Conservation (phyloP, 92 coral and sea anemone species). For the Phymanthus crucifer region DNA sequence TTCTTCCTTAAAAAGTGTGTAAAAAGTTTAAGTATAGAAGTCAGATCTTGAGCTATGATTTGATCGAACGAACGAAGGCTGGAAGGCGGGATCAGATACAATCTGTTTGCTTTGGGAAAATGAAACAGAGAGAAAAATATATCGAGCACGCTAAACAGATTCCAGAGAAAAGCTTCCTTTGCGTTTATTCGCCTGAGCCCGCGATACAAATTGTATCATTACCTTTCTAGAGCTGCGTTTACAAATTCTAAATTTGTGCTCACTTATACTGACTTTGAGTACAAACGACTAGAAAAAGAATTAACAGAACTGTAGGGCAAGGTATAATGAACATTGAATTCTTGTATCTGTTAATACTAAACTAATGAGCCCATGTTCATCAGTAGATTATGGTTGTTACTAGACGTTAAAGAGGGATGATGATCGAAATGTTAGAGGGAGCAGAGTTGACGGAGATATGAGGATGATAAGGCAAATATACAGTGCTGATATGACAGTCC, state of each 20-base stretch:
- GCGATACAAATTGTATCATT: too few species aligned
- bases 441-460: background rate
- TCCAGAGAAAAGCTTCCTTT: background rate
- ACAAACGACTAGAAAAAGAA: too few species aligned
- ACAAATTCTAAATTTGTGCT: too few species aligned
- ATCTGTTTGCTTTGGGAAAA: background rate
- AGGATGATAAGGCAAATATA: background rate
- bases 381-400: background rate
- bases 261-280: too few species aligned
- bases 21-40: background rate
- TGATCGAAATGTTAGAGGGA: background rate
- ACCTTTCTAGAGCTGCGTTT: too few species aligned
- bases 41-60: background rate
- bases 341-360: too few species aligned
- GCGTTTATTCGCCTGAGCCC: too few species aligned
- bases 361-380: too few species aligned
- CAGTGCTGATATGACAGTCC: background rate
- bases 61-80: background rate
- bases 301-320: too few species aligned
- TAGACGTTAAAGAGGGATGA: background rate
- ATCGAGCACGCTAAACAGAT: background rate
- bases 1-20: background rate
- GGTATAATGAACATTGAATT: too few species aligned
- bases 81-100: slow-evolving; percentile 1
- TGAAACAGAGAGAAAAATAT: background rate